Base-by-base conservation (phyloP, 2,113 vertebrate species). In the Actenoides lindsayi region DNA sequence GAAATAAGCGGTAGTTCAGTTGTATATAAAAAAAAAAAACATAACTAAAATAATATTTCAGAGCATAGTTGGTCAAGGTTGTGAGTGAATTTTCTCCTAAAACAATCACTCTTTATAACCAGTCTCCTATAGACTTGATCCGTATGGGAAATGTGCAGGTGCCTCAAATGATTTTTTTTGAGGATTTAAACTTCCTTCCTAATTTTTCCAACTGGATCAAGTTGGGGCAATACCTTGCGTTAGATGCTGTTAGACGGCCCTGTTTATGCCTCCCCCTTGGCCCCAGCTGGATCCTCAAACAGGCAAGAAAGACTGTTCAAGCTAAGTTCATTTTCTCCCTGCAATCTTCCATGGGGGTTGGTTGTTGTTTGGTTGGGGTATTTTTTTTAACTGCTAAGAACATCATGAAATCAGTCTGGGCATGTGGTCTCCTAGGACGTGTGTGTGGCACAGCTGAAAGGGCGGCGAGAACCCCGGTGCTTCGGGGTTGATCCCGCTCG, bases 391-490 rank as follows among this genome's bases (percentile, higher is more conserved):
- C n/a, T 77, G 31, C 77, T 64, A 35, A 31, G 82, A 44, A 54
- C 10, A 5, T 51, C 46, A 67, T 16, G 11, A 71, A 75, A 8
- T 30, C 57, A 54, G 18, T 15, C 13, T 14, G 37, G 33, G 37
- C 28, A 3, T 83, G 88, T 83, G 5, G 16, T 46, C 62, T 71
- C 28, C n/a, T 10, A 0, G 10, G 56, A 4, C 70, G 35, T 64
- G 28, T 28, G 0, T 24, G 3, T 44, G 73, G 62, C 51, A 6
- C 14, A 51, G 42, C 70, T 60, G 37, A 50, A 54, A 67, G 64
- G 51, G 27, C 30, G 9, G 16, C 3, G 31, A 37, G 37, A 50
- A 8, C 0, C 0, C n/a, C 31, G 60, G 20, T 35, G 56, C 82
- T 53, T 57, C 50, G 64, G 23, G 33, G 37, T 18, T 69, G 39